phyloP scores from a whole-genome alignment of 1,140 invertebrate genomes.

The Lordiphosa clarofinis region DNA sequence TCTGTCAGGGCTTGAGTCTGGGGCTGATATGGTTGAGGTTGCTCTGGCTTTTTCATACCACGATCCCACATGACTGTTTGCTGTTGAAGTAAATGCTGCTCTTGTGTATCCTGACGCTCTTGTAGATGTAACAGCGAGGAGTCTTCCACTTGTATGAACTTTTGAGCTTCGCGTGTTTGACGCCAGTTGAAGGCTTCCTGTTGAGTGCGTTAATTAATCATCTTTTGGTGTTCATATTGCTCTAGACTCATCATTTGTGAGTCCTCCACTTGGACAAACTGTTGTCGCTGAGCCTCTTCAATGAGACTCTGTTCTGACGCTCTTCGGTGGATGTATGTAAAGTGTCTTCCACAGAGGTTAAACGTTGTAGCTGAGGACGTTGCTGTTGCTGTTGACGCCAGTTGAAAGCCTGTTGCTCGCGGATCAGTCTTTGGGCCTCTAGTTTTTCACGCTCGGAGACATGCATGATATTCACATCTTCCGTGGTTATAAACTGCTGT shows the following conservation, averaged over 20 bases:
- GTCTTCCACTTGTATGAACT: constrained; percentile 70
- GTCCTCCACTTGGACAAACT: constrained; percentile 64
- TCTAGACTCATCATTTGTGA: constrained; percentile 69
- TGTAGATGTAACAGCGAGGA: constrained; percentile 66
- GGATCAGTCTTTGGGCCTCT: constrained; percentile 59
- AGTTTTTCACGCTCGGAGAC: constrained; percentile 66
- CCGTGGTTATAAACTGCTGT: constrained; percentile 68
- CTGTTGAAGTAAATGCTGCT: constrained; percentile 57
- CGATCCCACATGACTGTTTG: constrained; percentile 78
- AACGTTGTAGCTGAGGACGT: constrained; percentile 55
- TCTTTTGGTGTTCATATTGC: constrained; percentile 63
- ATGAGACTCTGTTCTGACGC: constrained; percentile 50
- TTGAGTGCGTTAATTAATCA: constrained; percentile 54
- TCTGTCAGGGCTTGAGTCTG: constrained; percentile 18
- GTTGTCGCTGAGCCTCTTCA: constrained; percentile 61
- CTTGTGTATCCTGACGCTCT: constrained; percentile 64
- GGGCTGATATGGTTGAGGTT: constrained; percentile 23
- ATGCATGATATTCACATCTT: constrained; percentile 72
- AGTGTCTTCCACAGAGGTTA: constrained; percentile 75
- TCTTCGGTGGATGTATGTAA: constrained; percentile 59
- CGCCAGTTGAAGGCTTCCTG: constrained; percentile 67
- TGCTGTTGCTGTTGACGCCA: constrained; percentile 60
- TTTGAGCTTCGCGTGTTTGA: constrained; percentile 48
- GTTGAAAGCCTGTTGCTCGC: constrained; percentile 67
- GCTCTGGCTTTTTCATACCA: constrained; percentile 68